These are phyloP conservation scores for Stramonita haemastoma DNA, from an alignment of 2,888 invertebrate genomes.

Conservation along the genomic window DNA sequence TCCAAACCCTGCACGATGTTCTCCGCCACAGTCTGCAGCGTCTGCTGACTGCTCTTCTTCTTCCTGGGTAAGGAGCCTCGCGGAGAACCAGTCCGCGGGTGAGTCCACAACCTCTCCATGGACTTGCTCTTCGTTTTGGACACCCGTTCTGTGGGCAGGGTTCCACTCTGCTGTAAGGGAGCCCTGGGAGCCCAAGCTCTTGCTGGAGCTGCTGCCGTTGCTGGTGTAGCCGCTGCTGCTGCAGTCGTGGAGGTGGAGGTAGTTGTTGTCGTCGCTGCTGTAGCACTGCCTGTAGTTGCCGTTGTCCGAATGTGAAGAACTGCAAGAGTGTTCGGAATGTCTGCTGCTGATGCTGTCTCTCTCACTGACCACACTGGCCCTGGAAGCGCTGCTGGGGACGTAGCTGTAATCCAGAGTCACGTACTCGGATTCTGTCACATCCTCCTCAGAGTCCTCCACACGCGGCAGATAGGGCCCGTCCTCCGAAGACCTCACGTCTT, in stretches of 20 bases:
- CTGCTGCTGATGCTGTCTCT: neutral
- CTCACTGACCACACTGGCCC: neutral
- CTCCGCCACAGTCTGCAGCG: conserved; percentile 37
- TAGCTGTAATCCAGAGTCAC: conserved; percentile 63
- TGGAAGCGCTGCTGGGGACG: neutral
- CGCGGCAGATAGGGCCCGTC: conserved; percentile 8
- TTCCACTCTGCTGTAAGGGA: conserved; percentile 8
- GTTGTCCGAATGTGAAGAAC: neutral
- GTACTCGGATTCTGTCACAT: conserved; percentile 54
- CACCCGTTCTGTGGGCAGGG: neutral
- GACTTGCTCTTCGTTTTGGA: neutral
- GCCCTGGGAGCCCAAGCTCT: neutral
- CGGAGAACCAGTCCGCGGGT: neutral
- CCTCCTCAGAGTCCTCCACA: conserved; percentile 17
- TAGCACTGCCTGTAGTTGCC: conserved; percentile 20
- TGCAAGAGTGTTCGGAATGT: neutral
- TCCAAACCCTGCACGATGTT: neutral
- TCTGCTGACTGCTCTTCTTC: conserved; percentile 29
- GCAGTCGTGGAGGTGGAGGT: conserved; percentile 20
- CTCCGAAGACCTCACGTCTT: neutral
- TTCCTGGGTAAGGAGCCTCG: conserved; percentile 15
- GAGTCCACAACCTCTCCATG: conserved; percentile 19
- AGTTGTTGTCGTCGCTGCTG: conserved; percentile 34
- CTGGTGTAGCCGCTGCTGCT: conserved; percentile 35
- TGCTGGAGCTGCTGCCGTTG: conserved; percentile 7